A percentile compares a stretch with the other conserved stretches of the same genome.
Conservation (phyloP, 2,797 vertebrate species). For the Pipistrellus pygmaeus region DNA sequence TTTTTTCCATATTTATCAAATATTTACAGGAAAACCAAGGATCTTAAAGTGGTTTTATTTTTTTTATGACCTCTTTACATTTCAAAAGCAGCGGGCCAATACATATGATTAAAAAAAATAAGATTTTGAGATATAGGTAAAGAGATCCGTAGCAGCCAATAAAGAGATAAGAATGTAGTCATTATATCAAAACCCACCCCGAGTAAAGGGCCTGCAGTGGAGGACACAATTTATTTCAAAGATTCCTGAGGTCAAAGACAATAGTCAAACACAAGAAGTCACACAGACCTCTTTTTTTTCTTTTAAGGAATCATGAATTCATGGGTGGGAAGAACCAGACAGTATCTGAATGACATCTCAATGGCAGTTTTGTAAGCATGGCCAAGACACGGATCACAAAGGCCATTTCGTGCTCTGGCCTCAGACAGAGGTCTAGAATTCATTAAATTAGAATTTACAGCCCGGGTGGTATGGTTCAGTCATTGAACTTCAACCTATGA, state of each 20-base stretch:
- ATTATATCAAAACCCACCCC: not conserved
- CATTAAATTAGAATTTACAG: not conserved
- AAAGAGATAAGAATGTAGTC: not conserved
- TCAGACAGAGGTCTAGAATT: not conserved
- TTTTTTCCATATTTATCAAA: not conserved
- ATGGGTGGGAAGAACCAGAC: not conserved
- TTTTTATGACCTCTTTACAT: not conserved
- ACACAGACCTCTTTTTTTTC: not conserved
- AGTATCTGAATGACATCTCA: not conserved
- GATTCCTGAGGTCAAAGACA: not conserved
- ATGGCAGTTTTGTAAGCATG: slow-evolving; percentile 43
- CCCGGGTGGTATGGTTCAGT: too few relatives aligned
- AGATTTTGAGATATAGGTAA: not conserved
- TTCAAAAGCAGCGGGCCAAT: not conserved
- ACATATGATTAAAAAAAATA: not conserved
- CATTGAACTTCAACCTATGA: too few relatives aligned
- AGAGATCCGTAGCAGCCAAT: not conserved
- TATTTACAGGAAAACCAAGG: not conserved
- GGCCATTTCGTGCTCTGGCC: not conserved
- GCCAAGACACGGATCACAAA: not conserved
- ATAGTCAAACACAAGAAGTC: not conserved
- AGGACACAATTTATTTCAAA: not conserved
- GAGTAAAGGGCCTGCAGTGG: not conserved
- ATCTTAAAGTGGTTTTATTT: not conserved
- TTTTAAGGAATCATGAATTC: not conserved